Conservation (phyloP, 2,888 invertebrate species). For the Conops quadrifasciatus region DNA sequence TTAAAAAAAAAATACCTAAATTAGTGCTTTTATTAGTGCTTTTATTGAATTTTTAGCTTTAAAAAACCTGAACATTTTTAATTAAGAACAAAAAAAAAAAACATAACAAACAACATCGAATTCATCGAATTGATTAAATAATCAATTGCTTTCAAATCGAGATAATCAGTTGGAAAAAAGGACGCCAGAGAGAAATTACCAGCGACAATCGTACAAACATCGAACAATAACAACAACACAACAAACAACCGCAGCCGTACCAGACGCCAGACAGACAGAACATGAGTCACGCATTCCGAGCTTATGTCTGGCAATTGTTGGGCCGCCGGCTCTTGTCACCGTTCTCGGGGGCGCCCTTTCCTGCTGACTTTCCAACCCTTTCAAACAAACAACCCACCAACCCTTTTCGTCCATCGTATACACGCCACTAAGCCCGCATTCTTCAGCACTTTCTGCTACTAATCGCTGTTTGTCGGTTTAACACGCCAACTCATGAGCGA, state of each 20-base stretch:
- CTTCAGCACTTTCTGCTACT: neutral
- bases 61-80: too few relatives aligned
- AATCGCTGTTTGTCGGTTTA: conserved; percentile 28
- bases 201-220: neutral
- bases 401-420: neutral
- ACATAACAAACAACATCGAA: too few relatives aligned
- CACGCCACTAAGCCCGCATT: neutral
- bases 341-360: neutral
- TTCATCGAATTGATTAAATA: too few relatives aligned
- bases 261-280: conserved; percentile 7
- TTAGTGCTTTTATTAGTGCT: too few relatives aligned
- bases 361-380: neutral
- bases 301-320: neutral
- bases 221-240: neutral
- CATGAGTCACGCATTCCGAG: conserved; percentile 10
- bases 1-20: too few relatives aligned
- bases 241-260: neutral
- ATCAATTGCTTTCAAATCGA: too few relatives aligned
- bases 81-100: too few relatives aligned
- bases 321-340: too few relatives aligned
- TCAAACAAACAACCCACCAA: neutral
- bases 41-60: too few relatives aligned
- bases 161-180: too few relatives aligned
- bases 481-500: conserved; percentile 29
- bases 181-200: too few relatives aligned